Evolutionary conservation across 2,797 vertebrate species (phyloP).

Genomic region (Sebastes itinus): DNA sequence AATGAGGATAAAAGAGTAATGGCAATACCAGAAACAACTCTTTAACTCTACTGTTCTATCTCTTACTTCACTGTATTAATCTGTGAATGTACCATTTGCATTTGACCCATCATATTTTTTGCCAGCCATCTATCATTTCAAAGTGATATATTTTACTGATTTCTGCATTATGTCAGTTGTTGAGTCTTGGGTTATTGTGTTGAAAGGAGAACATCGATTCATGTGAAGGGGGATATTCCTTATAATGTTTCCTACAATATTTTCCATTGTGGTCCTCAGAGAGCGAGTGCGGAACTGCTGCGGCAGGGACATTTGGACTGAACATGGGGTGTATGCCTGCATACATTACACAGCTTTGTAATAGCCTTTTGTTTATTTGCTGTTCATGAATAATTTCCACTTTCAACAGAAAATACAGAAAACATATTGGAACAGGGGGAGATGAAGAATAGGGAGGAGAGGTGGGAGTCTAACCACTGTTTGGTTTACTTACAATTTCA

Average conservation of each 20-base stretch:
- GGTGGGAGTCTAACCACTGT: not conserved
- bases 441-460: too few species aligned
- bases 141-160: not conserved
- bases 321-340: not conserved
- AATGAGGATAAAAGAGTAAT: too few species aligned
- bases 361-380: constrained; percentile 1
- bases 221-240: not conserved
- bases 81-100: not conserved
- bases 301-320: not conserved
- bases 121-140: not conserved
- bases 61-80: not conserved
- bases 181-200: not conserved
- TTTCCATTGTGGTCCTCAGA: not conserved
- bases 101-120: not conserved
- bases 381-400: constrained; percentile 28
- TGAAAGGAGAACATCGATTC: not conserved
- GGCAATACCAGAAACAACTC: too few species aligned
- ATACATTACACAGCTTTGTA: not conserved
- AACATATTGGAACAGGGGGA: not conserved
- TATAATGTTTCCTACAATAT: not conserved
- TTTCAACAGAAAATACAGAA: not conserved
- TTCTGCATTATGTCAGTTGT: not conserved
- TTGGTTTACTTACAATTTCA: not conserved
- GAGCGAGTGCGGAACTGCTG: not conserved
- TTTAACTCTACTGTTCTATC: too few species aligned